Base-by-base conservation (phyloP, 1,140 invertebrate genomes). In the Periplaneta americana region DNA sequence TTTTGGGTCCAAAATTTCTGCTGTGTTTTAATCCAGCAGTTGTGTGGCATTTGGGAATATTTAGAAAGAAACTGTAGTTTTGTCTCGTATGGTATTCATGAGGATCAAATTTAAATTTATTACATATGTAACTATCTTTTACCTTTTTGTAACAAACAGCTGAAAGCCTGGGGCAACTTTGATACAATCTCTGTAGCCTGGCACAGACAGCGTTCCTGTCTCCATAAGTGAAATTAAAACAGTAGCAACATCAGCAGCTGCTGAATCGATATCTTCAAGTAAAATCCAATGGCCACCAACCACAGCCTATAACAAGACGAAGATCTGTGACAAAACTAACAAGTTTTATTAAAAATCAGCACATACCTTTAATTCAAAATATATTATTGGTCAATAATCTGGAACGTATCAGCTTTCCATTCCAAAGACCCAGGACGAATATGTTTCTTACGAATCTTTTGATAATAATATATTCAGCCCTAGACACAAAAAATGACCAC, bases 211-310 rank as follows among this genome's bases (percentile, higher is more conserved):
- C n/a, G 91, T 92, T 81, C 93, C 91, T 80, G 94, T 94, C 89
- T 99, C 96, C 33, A 99, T 87, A 2, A 99, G 89, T 37, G 95
- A 94, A 81, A 95, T 92, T 9, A 99, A 86, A 34, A 98, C 92
- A 3, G 97, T 96, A 0, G 96, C 93, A 1, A 99, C 96, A 89
- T 99, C 99, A 86, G 96, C 92, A 11, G 96, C 95, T 17, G 97
- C 98, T 84, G 93, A 94, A 86, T 99, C 98, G 81, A 99, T 94
- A 87, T 99, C 98, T 91, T 99, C 98, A 57, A 99, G 87, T 0
- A 99, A 88, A 74, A 99, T 88, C 97, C 99, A 98, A 86, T 95
- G 92, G 0, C 97, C 97, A 85, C 94, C 90, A 82, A 92, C 91
- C 9, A 99, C 95, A 81, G 97, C 97, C 92, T 96, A 6, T n/a